A percentile compares a stretch with the other conserved stretches of the same genome.
Evolutionary conservation across 2,797 vertebrate species (phyloP).

Genomic region (Chelonia mydas): DNA sequence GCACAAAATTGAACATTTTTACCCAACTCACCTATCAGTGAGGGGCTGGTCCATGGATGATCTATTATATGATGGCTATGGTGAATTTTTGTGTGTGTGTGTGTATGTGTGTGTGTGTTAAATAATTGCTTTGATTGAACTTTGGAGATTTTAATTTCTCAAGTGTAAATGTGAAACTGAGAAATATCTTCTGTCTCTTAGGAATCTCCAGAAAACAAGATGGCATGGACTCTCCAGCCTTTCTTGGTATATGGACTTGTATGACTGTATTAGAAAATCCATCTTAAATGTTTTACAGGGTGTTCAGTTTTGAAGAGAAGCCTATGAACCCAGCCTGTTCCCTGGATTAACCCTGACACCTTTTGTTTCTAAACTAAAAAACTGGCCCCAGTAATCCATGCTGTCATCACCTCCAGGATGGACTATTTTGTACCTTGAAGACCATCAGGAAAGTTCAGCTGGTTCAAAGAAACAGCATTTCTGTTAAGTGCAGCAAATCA

Average conservation of each 20-base stretch:
- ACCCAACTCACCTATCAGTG: accelerated
- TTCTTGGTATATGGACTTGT: background rate
- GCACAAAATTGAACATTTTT: background rate
- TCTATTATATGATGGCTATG: background rate
- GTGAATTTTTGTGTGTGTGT: background rate
- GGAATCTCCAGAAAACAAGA: background rate
- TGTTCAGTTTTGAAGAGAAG: background rate
- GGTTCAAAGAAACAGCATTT: background rate
- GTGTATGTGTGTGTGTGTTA: background rate
- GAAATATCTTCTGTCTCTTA: background rate
- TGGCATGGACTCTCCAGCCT: background rate
- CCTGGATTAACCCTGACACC: background rate
- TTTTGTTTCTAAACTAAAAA: background rate
- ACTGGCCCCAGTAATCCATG: background rate
- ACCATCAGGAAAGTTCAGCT: background rate
- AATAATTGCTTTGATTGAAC: background rate
- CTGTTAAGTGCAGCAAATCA: background rate
- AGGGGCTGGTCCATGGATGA: background rate
- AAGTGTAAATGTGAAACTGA: background rate
- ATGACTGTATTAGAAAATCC: background rate
- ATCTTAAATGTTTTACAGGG: background rate
- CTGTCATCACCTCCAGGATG: background rate
- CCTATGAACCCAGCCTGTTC: background rate
- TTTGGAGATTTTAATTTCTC: background rate
- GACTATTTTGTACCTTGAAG: background rate